Evolutionary conservation across 2,113 vertebrate species (phyloP), one percentile per base, ranked within the genome.

Genomic region (Ciconia stormi): DNA sequence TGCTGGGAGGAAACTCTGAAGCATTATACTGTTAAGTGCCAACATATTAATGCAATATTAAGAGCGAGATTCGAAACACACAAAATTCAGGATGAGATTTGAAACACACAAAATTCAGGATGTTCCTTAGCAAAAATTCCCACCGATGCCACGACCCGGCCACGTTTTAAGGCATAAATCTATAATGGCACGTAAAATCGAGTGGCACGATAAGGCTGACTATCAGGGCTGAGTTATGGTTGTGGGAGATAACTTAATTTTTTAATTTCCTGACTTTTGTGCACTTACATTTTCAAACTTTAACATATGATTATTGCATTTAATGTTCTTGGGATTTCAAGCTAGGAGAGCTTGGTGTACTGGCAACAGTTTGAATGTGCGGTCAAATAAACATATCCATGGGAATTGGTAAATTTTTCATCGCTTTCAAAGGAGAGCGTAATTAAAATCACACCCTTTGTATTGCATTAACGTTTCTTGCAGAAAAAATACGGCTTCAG

Each of bases 191-290:
- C 7, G 8, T 25, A 11, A 25, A 72, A n/a, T 11, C 2, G 8
- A 80, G 66, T 17, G 29, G 36, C 52, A 53, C 76, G 88, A 83
- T 83, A 89, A 93, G 47, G 20, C 91, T 82, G 87, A 21, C 74
- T 55, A 89, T 25, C 25, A 85, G 53, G 55, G 32, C 58, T 96
- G 78, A 86, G 70, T 79, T 82, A 85, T 55, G 34, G 46, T 27
- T 80, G 52, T 93, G 94, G 88, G n/a, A 90, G 82, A 91, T 91
- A 79, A 56, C 73, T 89, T 97, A 72, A 91, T 89, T 97, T 89
- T 71, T 42, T 91, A 94, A 87, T 98, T 95, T 92, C 93, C 93
- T 96, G 95, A 44, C 55, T 97, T 97, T 86, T 87, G 81, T 34
- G 5, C 79, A 52, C 92, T 97, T 96, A 76, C 0, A 29, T 70